Percentiles rank a stretch among this genome's conserved stretches.
These are phyloP conservation scores for Scaptodrosophila latifasciaeformis DNA, from an alignment of 2,888 invertebrate species.

Conservation along the genomic window DNA sequence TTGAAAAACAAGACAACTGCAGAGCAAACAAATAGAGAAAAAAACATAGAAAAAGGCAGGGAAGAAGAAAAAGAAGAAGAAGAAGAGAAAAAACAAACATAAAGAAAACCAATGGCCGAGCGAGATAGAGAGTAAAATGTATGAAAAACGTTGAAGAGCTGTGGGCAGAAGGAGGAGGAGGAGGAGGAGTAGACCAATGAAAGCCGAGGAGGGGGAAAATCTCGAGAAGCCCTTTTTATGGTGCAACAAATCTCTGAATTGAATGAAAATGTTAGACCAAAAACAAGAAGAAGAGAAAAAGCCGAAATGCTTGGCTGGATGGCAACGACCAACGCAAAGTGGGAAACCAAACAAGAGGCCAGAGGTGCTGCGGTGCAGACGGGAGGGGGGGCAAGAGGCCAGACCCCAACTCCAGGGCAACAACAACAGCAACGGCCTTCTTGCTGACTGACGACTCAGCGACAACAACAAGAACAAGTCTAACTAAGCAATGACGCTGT, in stretches of 20 bases:
- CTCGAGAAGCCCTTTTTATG: slow-evolving; percentile 58
- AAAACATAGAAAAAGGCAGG: too few species aligned
- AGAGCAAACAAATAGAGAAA: background rate
- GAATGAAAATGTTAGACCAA: slow-evolving; percentile 32
- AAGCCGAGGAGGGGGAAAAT: slow-evolving; percentile 11
- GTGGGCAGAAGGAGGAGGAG: background rate
- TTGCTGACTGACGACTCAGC: slow-evolving; percentile 24
- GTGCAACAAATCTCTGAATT: slow-evolving; percentile 54
- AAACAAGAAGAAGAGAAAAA: background rate
- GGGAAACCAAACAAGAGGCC: slow-evolving; percentile 53
- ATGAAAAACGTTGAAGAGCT: too few species aligned
- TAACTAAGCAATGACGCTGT: background rate
- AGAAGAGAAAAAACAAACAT: slow-evolving; percentile 2
- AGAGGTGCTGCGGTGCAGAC: slow-evolving; percentile 20
- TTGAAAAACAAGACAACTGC: slow-evolving; percentile 28
- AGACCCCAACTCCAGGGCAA: too few species aligned
- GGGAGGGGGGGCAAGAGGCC: too few species aligned
- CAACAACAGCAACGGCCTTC: too few species aligned
- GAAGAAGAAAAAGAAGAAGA: background rate
- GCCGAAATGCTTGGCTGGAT: slow-evolving; percentile 9
- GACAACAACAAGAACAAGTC: slow-evolving; percentile 13
- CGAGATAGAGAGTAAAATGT: too few species aligned
- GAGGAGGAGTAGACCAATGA: background rate
- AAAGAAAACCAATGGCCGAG: slow-evolving; percentile 16
- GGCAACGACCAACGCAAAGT: slow-evolving; percentile 56